Evolutionary conservation across 2,888 invertebrate genomes (phyloP).

Genomic region (Lepeophtheirus nordmannii): DNA sequence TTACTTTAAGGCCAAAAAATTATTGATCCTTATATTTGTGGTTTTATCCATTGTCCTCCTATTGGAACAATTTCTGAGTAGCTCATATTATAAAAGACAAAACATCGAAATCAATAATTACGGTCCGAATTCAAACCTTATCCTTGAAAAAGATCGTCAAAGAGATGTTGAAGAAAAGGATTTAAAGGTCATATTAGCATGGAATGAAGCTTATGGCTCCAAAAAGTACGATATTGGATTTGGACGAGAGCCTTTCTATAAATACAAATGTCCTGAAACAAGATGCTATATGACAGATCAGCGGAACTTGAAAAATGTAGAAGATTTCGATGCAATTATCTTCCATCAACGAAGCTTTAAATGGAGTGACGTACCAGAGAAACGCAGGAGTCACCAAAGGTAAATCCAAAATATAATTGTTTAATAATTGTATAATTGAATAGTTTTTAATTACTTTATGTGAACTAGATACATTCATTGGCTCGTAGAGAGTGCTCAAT

Average conservation of each 20-base stretch:
- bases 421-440: not conserved
- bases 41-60: too few species aligned
- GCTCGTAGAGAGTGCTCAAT: slow-evolving; percentile 18
- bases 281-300: slow-evolving; percentile 24
- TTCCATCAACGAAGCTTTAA: slow-evolving; percentile 26
- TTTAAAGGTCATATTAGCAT: slow-evolving; percentile 22
- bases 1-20: too few species aligned
- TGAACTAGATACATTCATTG: slow-evolving; percentile 10
- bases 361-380: slow-evolving; percentile 23
- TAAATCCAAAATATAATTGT: not conserved
- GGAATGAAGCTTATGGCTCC: slow-evolving; percentile 23
- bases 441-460: not conserved
- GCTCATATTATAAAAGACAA: too few species aligned
- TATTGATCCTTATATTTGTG: too few species aligned
- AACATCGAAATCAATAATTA: not conserved
- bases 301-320: not conserved
- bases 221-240: slow-evolving; percentile 12
- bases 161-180: not conserved
- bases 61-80: too few species aligned
- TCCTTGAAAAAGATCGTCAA: not conserved
- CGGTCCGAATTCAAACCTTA: not conserved
- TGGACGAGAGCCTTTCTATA: slow-evolving; percentile 22
- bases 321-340: slow-evolving; percentile 26
- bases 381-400: not conserved
- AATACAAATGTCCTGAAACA: slow-evolving; percentile 19